Evolutionary conservation across 2,888 invertebrate genomes (phyloP).

Genomic region (Watsonalla binaria): DNA sequence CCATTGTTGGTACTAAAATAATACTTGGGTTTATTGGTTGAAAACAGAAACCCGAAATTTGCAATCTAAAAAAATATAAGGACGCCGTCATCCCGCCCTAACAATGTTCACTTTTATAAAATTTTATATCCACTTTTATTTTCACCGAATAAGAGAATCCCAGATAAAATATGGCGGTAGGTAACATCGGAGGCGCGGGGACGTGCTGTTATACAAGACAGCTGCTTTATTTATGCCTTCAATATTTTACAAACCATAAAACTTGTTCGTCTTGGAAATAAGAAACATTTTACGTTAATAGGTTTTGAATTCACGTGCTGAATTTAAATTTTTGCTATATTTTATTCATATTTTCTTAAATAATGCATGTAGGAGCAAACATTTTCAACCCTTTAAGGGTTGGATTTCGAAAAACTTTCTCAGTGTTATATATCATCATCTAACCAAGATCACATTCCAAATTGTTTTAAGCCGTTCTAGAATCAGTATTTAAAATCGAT

Average conservation of each 20-base stretch:
- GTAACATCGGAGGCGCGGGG: constrained; percentile 48
- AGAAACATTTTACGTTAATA: constrained; percentile 71
- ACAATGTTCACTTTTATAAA: constrained; percentile 44
- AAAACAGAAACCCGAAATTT: no score
- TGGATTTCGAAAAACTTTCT: no score
- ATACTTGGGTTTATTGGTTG: no score
- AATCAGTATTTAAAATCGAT: no score
- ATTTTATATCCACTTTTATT: constrained; percentile 63
- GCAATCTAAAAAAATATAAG: not conserved
- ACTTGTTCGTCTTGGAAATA: constrained; percentile 67
- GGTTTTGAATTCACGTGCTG: constrained; percentile 41
- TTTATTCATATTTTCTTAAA: no score
- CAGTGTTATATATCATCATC: no score
- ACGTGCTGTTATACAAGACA: constrained; percentile 74
- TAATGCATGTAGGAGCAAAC: no score
- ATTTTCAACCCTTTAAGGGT: no score
- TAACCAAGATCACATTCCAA: no score
- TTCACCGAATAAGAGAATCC: constrained; percentile 65
- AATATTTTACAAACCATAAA: constrained; percentile 78
- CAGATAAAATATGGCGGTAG: constrained; percentile 67
- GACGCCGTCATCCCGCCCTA: constrained; percentile 8
- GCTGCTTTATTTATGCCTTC: constrained; percentile 71
- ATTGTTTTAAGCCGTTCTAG: no score
- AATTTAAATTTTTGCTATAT: constrained; percentile 21
- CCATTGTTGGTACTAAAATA: no score